Evolutionary conservation across 2,888 invertebrate species (phyloP), one percentile per base, ranked within the genome.

Genomic region (Malacosoma neustria): DNA sequence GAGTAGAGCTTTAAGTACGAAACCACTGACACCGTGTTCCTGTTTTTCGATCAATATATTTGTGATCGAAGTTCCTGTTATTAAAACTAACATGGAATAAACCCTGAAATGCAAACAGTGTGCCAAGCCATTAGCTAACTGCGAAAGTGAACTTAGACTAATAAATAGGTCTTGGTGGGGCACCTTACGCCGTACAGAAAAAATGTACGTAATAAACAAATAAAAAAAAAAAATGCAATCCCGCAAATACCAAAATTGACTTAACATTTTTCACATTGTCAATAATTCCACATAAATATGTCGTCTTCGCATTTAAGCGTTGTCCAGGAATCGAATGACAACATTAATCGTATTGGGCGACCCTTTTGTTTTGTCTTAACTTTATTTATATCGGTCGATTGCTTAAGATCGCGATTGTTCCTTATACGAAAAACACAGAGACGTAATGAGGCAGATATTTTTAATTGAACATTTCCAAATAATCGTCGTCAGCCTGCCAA

Each of bases 351-450:
- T 57, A 61, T 57, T 61, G 53, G 48, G 46, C 40, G 49, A 47
- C 51, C 54, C 69, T 60, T 70, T 74, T 74, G 72, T 72, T 66
- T 75, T 70, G 71, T 67, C 70, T 64, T 57, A 59, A 58, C 50
- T 59, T 65, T 72, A 74, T 74, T 73, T 74, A 73, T 71, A 69
- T 62, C 51, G 48, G 46, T 40, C 56, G 46, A 55, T 56, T 43
- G 51, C 40, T 39, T 32, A 33, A 54, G 56, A 60, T 60, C 46
- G 56, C 46, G 55, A 49, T 41, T 45, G 46, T 36, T 47, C 50
- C 48, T 63, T 48, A 52, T 54, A 54, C 46, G 42, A 49, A 44
- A 35, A 42, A 40, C 32, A 12, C 58, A 56, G 67, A 45, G 56
- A 43, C 49, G 67, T 46, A 63, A 54, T 65, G 43, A 34, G 46